These are phyloP conservation scores for Anolis carolinensis DNA, from an alignment of 2,113 vertebrate species.

Conservation along the genomic window DNA sequence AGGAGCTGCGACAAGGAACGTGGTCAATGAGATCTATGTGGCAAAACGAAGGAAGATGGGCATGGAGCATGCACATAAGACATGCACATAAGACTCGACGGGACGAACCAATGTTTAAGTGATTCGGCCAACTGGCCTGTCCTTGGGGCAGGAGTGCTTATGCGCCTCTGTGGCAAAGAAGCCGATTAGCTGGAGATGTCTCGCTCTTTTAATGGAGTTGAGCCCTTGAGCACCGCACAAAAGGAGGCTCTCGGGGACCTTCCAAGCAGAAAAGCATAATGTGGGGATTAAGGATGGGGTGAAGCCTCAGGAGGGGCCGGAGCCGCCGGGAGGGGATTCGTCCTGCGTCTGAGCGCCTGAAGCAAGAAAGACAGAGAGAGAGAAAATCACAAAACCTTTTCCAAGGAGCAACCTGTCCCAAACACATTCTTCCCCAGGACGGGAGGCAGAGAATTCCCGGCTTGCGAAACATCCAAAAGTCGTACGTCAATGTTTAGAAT, in stretches of 20 bases:
- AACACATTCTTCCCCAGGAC: conserved; percentile 11
- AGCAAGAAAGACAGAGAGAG: background rate
- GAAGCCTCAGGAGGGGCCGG: conserved; percentile 38
- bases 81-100: too few relatives aligned
- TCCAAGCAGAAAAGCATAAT: conserved; percentile 61
- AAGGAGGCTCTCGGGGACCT: conserved; percentile 66
- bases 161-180: conserved; percentile 45
- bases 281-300: conserved; percentile 57
- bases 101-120: too few relatives aligned
- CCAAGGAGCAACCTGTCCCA: background rate
- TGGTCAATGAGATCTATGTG: too few relatives aligned
- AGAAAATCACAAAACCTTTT: conserved; percentile 32
- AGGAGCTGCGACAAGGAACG: too few relatives aligned
- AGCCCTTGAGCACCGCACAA: conserved; percentile 62
- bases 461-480: too few relatives aligned
- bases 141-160: conserved; percentile 23
- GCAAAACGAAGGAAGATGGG: too few relatives aligned
- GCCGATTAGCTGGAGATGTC: conserved; percentile 41
- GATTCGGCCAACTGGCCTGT: background rate
- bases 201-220: conserved; percentile 53
- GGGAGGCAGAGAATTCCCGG: conserved; percentile 17
- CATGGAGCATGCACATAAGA: too few relatives aligned
- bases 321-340: background rate
- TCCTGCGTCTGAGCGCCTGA: conserved; percentile 12
- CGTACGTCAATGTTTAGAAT: too few relatives aligned